phyloP scores from a whole-genome alignment of 2,113 vertebrate species.

The Varanus salvator region DNA sequence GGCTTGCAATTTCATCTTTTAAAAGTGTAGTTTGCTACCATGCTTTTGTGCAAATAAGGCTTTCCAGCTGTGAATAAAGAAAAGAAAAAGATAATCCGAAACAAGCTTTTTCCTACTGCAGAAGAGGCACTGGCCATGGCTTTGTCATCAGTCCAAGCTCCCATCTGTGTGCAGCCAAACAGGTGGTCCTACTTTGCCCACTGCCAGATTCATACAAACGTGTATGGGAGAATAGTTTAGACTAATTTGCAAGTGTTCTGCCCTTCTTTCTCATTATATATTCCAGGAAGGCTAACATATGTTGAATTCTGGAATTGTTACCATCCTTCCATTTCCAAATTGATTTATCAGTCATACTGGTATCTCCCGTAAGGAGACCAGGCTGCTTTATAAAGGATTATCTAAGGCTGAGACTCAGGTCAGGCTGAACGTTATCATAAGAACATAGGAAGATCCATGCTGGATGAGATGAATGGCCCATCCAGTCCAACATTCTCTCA shows the following conservation, averaged over 20 bases:
- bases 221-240: background rate
- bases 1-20: background rate
- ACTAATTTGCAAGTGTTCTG: background rate
- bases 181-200: slow-evolving; percentile 4
- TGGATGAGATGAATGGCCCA: too few species aligned
- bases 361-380: background rate
- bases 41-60: background rate
- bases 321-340: background rate
- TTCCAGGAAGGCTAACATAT: background rate
- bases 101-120: background rate
- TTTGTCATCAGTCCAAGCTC: slow-evolving; percentile 2
- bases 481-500: too few species aligned
- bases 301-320: background rate
- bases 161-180: slow-evolving; percentile 19
- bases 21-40: slow-evolving; percentile 1
- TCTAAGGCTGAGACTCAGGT: background rate
- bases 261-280: background rate
- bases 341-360: background rate
- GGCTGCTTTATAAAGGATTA: too few species aligned
- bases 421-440: background rate
- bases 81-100: slow-evolving; percentile 15
- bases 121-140: background rate
- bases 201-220: background rate
- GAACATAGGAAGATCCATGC: too few species aligned
- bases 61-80: background rate